Percentiles rank a stretch among this genome's conserved stretches.
Evolutionary conservation across 2,113 vertebrate genomes (phyloP).

Genomic region (Myrmecophaga tridactyla): DNA sequence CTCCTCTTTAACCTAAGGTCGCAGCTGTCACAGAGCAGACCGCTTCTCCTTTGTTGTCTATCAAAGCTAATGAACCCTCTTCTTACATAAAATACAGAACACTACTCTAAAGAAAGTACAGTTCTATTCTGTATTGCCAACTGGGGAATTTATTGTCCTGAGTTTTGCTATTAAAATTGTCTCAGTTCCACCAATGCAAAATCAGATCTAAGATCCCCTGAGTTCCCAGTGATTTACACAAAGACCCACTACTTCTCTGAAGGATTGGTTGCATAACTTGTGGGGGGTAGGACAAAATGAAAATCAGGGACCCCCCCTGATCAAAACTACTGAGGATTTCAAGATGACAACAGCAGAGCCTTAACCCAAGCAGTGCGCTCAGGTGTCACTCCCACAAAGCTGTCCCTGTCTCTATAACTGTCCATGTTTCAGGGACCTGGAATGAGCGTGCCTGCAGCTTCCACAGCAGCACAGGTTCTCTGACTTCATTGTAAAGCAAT

Average conservation of each 20-base stretch:
- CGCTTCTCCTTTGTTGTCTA: background rate
- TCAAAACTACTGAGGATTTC: background rate
- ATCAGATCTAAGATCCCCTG: background rate
- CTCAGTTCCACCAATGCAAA: background rate
- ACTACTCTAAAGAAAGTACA: background rate
- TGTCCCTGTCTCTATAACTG: background rate
- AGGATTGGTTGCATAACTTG: background rate
- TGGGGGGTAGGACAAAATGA: background rate
- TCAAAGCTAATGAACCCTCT: conserved; percentile 67
- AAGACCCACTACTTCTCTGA: background rate
- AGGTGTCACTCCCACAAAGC: rapidly evolving
- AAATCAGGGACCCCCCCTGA: background rate
- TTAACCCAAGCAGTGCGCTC: background rate
- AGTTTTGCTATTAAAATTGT: background rate
- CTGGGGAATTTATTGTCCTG: background rate
- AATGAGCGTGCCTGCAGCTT: background rate
- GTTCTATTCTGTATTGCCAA: background rate
- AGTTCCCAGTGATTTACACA: background rate
- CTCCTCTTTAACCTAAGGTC: conserved; percentile 50
- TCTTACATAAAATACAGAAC: background rate
- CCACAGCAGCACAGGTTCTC: background rate
- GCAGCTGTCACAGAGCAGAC: conserved; percentile 58
- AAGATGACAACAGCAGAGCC: background rate
- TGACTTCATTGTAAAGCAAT: background rate
- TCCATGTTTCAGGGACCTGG: background rate